Percentiles rank a stretch among this genome's conserved stretches.
These are phyloP conservation scores for Myanophis thanlyinensis DNA, from an alignment of 2,113 vertebrate genomes.

Conservation along the genomic window DNA sequence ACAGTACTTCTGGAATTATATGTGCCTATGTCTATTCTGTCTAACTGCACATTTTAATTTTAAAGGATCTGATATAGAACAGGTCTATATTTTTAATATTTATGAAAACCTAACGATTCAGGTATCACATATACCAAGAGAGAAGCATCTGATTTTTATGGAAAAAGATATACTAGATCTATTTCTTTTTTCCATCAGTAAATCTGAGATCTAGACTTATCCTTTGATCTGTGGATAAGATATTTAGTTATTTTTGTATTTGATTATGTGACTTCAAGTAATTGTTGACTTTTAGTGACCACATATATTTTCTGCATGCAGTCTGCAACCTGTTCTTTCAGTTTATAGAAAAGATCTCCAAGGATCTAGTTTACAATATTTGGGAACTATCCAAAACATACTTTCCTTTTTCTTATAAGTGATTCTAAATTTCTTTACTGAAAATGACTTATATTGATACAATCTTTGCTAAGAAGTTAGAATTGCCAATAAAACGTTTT, in stretches of 20 bases:
- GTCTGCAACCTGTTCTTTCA: not conserved
- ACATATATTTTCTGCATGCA: not conserved
- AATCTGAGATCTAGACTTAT: not conserved
- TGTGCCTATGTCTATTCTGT: not conserved
- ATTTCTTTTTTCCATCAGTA: not conserved
- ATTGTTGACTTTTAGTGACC: not conserved
- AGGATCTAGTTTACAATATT: not conserved
- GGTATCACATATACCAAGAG: not conserved
- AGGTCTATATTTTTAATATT: not conserved
- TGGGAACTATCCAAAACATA: not conserved
- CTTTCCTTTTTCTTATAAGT: not conserved
- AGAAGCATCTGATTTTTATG: not conserved
- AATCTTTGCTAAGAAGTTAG: slow-evolving; percentile 58
- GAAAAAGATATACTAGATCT: not conserved
- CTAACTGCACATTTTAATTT: not conserved
- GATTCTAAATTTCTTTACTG: slow-evolving; percentile 26
- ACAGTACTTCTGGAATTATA: not conserved
- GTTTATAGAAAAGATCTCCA: not conserved
- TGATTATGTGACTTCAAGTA: not conserved
- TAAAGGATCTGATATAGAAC: not conserved
- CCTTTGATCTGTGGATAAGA: not conserved
- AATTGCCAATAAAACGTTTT: slow-evolving; percentile 46
- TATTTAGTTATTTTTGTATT: not conserved
- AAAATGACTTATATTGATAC: slow-evolving; percentile 50
- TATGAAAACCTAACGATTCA: not conserved